Base-by-base conservation (phyloP, 2,113 vertebrate species). In the Polyodon spathula region DNA sequence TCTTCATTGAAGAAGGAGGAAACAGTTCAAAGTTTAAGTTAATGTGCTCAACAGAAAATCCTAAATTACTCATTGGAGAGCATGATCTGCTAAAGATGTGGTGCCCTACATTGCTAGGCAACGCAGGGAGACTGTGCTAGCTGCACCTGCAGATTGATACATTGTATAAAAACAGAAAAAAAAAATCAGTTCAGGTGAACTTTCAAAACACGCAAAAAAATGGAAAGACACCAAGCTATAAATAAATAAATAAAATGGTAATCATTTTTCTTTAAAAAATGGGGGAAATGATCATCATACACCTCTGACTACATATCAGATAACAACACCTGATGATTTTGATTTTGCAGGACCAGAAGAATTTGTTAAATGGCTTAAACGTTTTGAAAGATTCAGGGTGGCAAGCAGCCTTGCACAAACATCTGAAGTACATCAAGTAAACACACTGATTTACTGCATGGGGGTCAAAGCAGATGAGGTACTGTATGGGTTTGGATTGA, bases 361-460 rank as follows among this genome's bases (percentile, higher is more conserved):
- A 37, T 54, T 17, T 17, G 16, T 9, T 2, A 54, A 16, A 54
- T 54, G 16, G 53, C 16, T 54, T 8, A 17, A 16, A 37, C 17
- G 2, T 17, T 55, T 27, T 37, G 16, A 55, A 37, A 38, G 4
- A 37, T 17, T 12, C 14, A 10, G 44, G 4, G 8, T 7, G 17
- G 17, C 16, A 55, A 55, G 8, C 17, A 37, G 2, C 15, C 17
- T 55, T 8, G 8, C 8, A 10, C 8, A 8, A 4, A 6, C 53
- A 11, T 38, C 15, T 2, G 16, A 55, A 17, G 6, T 2, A 6
- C 16, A 55, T 37, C 17, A 55, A 38, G 53, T 37, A 12, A 55
- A 37, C 53, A 55, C 15, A 38, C 53, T 37, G 4, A 55, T 57
- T 37, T 40, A 15, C n/a, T 57, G 39, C 6, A 57, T 57, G 56